A percentile compares a stretch with the other conserved stretches of the same genome.
Conservation (phyloP, 2,888 invertebrate genomes). For the Chromoteleia sp. region DNA sequence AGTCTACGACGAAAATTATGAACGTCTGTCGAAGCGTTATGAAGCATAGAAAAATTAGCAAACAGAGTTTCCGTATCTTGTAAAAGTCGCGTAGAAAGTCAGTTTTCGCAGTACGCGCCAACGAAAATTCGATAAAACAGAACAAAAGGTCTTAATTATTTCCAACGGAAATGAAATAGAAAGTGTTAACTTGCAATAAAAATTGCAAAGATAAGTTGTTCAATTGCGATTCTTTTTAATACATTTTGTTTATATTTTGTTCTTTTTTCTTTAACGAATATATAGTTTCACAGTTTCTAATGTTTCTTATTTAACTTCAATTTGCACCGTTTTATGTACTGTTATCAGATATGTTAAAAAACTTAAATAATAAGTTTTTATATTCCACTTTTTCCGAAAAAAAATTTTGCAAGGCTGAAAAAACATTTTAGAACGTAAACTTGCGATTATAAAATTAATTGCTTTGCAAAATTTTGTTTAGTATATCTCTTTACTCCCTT, state of each 20-base stretch:
- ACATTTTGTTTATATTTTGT: conserved; percentile 5
- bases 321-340: conserved; percentile 48
- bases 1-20: conserved; percentile 70
- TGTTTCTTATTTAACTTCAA: conserved; percentile 18
- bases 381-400: conserved; percentile 13
- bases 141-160: conserved; percentile 45
- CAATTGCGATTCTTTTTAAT: conserved; percentile 13
- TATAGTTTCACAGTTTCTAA: conserved; percentile 34
- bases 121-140: conserved; percentile 46
- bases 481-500: not conserved
- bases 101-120: conserved; percentile 50
- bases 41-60: conserved; percentile 65
- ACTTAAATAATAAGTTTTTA: conserved; percentile 32
- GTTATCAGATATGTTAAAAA: conserved; percentile 37
- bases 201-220: conserved; percentile 43
- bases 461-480: conserved; percentile 20
- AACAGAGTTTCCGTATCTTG: conserved; percentile 51
- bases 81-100: conserved; percentile 66
- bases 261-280: not conserved
- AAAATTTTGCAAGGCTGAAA: conserved; percentile 51
- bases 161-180: conserved; percentile 63
- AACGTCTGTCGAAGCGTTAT: conserved; percentile 62
- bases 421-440: not conserved
- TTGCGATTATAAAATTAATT: conserved; percentile 2
- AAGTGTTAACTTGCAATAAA: conserved; percentile 56